Evolutionary conservation across 2,113 vertebrate genomes (phyloP).

Genomic region (Taxidea taxus): DNA sequence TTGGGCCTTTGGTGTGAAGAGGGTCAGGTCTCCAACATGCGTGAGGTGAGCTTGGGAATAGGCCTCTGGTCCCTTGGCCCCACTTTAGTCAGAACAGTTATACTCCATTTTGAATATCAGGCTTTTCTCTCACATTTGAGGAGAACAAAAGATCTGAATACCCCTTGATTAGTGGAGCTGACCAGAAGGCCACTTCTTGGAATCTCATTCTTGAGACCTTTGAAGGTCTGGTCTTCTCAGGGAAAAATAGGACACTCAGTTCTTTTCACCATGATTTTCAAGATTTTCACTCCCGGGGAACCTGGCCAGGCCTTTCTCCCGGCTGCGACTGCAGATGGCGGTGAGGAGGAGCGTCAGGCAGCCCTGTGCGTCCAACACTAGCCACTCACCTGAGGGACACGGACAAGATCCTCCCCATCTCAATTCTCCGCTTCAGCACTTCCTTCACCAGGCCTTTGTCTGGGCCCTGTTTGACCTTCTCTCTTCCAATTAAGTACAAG

Average conservation of each 20-base stretch:
- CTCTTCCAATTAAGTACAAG: conserved; percentile 95
- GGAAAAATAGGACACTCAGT: not conserved
- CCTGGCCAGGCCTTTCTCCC: rapidly evolving
- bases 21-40: not conserved
- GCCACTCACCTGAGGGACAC: conserved; percentile 92
- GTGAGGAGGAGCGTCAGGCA: rapidly evolving
- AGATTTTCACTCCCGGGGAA: too few relatives aligned
- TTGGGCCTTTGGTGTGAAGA: not conserved
- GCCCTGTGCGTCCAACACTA: rapidly evolving
- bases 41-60: not conserved
- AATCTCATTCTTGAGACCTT: not conserved
- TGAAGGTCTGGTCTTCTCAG: not conserved
- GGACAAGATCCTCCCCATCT: conserved; percentile 92
- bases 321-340: rapidly evolving
- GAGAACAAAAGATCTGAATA: not conserved
- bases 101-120: not conserved
- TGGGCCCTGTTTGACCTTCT: conserved; percentile 96
- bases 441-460: conserved; percentile 96
- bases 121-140: not conserved
- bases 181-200: not conserved
- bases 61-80: not conserved
- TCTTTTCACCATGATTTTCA: not conserved
- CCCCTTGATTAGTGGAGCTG: not conserved
- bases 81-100: not conserved
- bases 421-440: conserved; percentile 93